Evolutionary conservation across 2,888 invertebrate species (phyloP), one percentile per base, ranked within the genome.

Genomic region (Papilio demoleus): DNA sequence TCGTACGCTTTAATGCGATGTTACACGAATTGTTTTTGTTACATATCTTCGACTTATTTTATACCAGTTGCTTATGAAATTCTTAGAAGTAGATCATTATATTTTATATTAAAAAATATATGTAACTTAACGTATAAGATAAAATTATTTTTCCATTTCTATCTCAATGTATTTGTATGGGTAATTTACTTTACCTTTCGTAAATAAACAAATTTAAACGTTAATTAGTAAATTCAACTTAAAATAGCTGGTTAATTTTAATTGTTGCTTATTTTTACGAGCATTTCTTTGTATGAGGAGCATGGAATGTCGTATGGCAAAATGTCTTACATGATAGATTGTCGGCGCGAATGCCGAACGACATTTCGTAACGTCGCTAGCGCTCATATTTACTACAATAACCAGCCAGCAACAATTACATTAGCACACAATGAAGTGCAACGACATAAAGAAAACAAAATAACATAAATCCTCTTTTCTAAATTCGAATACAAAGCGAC

Each of bases 401-500:
- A 85, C 84, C 85, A 79, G 83, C 79, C 84, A 75, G 75, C 79
- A 83, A 88, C 90, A 86, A 89, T 89, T 87, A 89, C 87, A 91
- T 90, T 90, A 84, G 88, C 90, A 91, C 90, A 92, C 91, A 91
- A 92, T 91, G 79, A 75, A 73, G 73, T 72, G 83, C 81, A 79
- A 80, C 79, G 75, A 79, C 80, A 81, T 81, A 84, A 92, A 90
- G 86, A 90, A 89, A 90, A 84, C 86, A 88, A 87, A 86, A 78
- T 79, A 27, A 58, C 58, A 58, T 58, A 62, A 82, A 88, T 68
- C 81, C 75, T 76, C 84, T 87, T 88, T 88, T 90, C 90, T 89
- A 90, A 89, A 90, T 88, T 86, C 87, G 88, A 88, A 90, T 87
- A 88, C 89, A 87, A 90, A 88, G 88, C 85, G 82, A 81, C 82